Conservation (phyloP, 2,797 vertebrate genomes). For the Parambassis ranga region DNA sequence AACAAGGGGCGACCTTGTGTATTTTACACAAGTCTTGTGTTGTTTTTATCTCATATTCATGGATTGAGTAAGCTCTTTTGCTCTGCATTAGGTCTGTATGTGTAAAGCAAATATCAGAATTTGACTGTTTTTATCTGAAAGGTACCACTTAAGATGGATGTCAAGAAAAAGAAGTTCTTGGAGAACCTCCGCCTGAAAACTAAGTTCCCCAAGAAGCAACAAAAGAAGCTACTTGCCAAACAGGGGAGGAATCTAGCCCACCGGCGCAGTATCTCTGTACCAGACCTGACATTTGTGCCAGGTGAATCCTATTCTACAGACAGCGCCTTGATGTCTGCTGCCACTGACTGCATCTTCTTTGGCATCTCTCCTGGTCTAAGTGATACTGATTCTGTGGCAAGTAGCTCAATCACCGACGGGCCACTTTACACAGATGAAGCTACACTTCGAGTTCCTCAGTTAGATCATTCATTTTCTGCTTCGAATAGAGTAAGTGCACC, state of each 20-base stretch:
- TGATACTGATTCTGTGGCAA: slow-evolving; percentile 62
- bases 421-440: slow-evolving; percentile 5
- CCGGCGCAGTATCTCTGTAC: slow-evolving; percentile 81
- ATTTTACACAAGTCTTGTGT: background rate
- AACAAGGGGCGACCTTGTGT: too few species aligned
- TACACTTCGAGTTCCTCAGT: background rate
- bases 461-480: background rate
- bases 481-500: slow-evolving; percentile 25
- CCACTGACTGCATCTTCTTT: slow-evolving; percentile 27
- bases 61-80: background rate
- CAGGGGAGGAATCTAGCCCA: slow-evolving; percentile 41
- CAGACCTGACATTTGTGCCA: slow-evolving; percentile 62
- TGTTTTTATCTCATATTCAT: background rate
- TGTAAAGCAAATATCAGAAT: background rate
- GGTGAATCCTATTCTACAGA: background rate
- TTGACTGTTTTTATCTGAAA: slow-evolving; percentile 5
- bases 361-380: slow-evolving; percentile 29
- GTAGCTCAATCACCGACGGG: slow-evolving; percentile 16
- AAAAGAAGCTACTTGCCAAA: slow-evolving; percentile 60
- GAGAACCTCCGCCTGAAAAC: slow-evolving; percentile 67
- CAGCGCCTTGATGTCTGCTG: background rate
- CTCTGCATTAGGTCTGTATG: background rate
- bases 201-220: slow-evolving; percentile 61
- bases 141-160: slow-evolving; percentile 68
- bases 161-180: slow-evolving; percentile 72